Conservation (phyloP, 2,797 vertebrate species). For the Oreochromis grahami region DNA sequence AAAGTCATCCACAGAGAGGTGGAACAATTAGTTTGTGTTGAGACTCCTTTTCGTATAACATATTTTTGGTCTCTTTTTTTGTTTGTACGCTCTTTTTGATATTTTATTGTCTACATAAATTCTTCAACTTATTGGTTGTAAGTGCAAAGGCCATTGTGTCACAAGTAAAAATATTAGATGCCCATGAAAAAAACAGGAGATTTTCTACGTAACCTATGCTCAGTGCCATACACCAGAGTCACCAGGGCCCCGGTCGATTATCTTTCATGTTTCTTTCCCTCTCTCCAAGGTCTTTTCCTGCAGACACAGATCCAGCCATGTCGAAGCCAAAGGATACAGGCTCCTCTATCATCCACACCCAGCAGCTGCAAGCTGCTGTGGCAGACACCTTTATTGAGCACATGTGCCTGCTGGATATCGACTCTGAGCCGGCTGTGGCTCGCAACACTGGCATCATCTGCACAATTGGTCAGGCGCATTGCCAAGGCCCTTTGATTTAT, state of each 20-base stretch:
- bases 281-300: conserved; percentile 45
- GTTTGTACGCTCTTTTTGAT: neutral
- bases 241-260: neutral
- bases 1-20: conserved; percentile 1
- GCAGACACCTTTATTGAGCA: conserved; percentile 94
- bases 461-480: conserved; percentile 87
- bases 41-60: neutral
- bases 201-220: neutral
- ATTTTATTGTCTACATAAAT: neutral
- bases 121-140: neutral
- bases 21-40: neutral
- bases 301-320: conserved; percentile 74
- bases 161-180: neutral
- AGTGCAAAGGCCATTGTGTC: neutral
- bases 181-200: neutral
- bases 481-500: neutral
- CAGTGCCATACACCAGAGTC: neutral
- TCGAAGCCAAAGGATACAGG: conserved; percentile 81
- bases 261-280: neutral
- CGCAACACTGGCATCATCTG: conserved; percentile 98
- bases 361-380: conserved; percentile 94
- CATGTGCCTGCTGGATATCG: conserved; percentile 95
- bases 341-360: conserved; percentile 86
- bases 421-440: conserved; percentile 88
- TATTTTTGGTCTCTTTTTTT: neutral